A percentile compares a stretch with the other conserved stretches of the same genome.
phyloP scores from a whole-genome alignment of 2,113 vertebrate genomes.

The Rhodinocichla rosea region DNA sequence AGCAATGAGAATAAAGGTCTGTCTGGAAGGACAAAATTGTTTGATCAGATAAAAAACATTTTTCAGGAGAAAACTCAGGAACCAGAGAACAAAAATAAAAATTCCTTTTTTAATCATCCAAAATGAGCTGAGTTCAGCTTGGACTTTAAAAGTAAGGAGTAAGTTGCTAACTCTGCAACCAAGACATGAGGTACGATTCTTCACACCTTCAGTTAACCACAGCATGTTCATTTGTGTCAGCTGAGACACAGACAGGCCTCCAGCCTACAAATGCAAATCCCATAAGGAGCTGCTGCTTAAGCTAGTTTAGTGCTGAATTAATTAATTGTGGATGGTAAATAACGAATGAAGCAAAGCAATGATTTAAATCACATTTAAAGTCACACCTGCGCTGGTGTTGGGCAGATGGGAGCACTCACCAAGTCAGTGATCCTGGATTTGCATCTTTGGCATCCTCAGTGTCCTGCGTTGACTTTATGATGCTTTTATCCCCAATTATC shows the following conservation, averaged over 20 bases:
- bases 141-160: neutral
- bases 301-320: neutral
- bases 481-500: too few species aligned
- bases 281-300: neutral
- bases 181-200: neutral
- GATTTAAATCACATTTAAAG: neutral
- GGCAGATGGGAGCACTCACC: accelerated
- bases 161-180: neutral
- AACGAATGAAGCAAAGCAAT: neutral
- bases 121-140: neutral
- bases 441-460: neutral
- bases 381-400: accelerated
- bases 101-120: neutral
- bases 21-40: neutral
- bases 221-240: neutral
- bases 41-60: neutral
- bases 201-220: neutral
- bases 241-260: neutral
- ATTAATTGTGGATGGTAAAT: neutral
- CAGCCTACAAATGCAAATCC: neutral
- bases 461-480: too few species aligned
- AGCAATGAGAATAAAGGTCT: neutral
- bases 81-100: neutral
- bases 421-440: too few species aligned
- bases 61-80: neutral